Evolutionary conservation across 2,113 vertebrate genomes (phyloP).

Genomic region (Oryzias celebensis): DNA sequence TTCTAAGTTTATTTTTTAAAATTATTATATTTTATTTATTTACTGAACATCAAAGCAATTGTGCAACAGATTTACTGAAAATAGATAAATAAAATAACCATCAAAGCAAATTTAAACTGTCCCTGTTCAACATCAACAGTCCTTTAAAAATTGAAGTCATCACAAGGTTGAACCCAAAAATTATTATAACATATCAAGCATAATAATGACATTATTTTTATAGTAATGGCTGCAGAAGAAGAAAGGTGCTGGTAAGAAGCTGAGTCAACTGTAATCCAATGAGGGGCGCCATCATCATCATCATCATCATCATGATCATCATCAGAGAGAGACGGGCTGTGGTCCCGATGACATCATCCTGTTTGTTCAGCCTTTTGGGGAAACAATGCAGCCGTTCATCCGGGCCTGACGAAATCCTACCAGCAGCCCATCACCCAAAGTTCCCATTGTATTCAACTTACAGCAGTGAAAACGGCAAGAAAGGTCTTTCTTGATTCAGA

Average conservation of each 20-base stretch:
- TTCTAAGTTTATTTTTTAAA: too few species aligned
- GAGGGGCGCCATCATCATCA: constrained; percentile 66
- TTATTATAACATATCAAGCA: not conserved
- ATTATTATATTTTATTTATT: too few species aligned
- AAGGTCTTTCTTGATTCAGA: too few species aligned
- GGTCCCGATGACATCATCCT: constrained; percentile 72
- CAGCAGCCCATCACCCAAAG: constrained; percentile 13
- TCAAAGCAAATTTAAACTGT: not conserved
- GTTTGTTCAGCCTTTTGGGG: constrained; percentile 73
- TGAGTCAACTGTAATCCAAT: constrained; percentile 69
- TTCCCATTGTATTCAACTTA: not conserved
- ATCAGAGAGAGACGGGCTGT: constrained; percentile 50
- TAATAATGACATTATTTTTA: not conserved
- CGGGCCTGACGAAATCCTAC: constrained; percentile 36
- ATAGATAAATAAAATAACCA: too few species aligned
- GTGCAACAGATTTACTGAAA: too few species aligned
- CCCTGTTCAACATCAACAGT: not conserved
- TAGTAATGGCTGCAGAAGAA: constrained; percentile 11
- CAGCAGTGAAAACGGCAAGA: too few species aligned
- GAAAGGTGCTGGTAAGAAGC: constrained; percentile 36
- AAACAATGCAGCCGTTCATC: constrained; percentile 71
- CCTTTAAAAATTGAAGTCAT: not conserved
- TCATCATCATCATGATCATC: constrained; percentile 58
- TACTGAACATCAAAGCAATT: too few species aligned
- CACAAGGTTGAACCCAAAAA: not conserved